These are phyloP conservation scores for Glyphotaelius pellucidus DNA, from an alignment of 2,888 invertebrate genomes.

Conservation along the genomic window DNA sequence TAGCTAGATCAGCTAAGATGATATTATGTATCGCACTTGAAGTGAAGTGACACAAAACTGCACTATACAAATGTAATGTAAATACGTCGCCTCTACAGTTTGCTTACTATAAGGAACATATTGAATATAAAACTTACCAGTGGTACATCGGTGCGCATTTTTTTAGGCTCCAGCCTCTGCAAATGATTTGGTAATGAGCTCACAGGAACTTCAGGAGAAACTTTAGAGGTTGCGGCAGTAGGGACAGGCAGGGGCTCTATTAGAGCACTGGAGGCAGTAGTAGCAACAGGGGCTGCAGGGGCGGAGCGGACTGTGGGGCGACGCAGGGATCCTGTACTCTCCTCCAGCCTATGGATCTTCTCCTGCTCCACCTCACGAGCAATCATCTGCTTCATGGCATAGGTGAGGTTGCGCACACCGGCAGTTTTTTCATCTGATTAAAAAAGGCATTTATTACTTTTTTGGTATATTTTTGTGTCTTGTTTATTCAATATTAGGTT, in stretches of 20 bases:
- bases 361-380: conserved; percentile 90
- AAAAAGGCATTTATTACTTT: background rate
- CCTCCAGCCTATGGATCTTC: conserved; percentile 80
- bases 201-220: background rate
- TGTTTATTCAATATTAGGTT: too few relatives aligned
- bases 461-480: too few relatives aligned
- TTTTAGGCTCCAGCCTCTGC: conserved; percentile 81
- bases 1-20: too few relatives aligned
- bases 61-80: too few relatives aligned
- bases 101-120: background rate
- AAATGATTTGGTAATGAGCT: conserved; percentile 82
- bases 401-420: conserved; percentile 74
- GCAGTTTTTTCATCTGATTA: conserved; percentile 63
- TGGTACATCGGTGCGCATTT: conserved; percentile 71
- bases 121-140: conserved; percentile 70
- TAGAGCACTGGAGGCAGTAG: background rate
- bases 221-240: conserved; percentile 66
- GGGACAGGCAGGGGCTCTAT: background rate
- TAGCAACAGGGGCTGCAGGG: background rate
- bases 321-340: background rate
- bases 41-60: too few relatives aligned
- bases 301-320: background rate
- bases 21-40: too few relatives aligned
- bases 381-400: conserved; percentile 87
- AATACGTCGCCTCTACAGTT: background rate